Evolutionary conservation across 1,140 invertebrate genomes (phyloP), one percentile per base, ranked within the genome.

Genomic region (Psix sp.): DNA sequence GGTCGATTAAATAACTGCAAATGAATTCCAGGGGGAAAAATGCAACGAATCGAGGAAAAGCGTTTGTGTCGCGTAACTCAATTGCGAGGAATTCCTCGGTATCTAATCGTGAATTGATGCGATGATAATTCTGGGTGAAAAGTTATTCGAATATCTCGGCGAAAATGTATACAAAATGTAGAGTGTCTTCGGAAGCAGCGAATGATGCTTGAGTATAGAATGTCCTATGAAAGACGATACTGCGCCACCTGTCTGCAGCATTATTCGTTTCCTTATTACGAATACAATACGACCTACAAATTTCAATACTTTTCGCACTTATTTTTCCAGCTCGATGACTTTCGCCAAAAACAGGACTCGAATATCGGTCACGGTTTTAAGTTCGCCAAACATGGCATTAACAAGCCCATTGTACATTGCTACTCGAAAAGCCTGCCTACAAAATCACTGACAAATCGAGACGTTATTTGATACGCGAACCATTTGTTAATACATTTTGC

Each of bases 101-200:
- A 17, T 13, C 16, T 45, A 51, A 59, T 68, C 45, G 18, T 21
- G 17, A 13, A 68, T 59, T 68, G 43, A 52, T 56, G 38, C 45
- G 52, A 57, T 40, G 51, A 42, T 52, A 45, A 51, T 52, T 43
- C 45, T 38, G 31, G n/a, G n/a, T 17, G 16, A 15, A 26, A 31
- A 38, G n/a, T 36, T 38, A 33, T 33, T 59, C 38, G 36, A 66
- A 66, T 31, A 35, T 26, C 15, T 52, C 21, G 14, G 29, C n/a
- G n/a, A 38, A 45, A 59, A 36, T 51, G 42, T 48, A 45, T 67
- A 59, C 40, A 67, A 67, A 67, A 57, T 29, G 43, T 46, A 18
- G 18, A 51, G 42, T 52, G 16, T 26, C 2, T 33, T 24, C 24
- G 35, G 43, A 56, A 66, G 24, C 38, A 54, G 3, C 40, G 5